Percentiles rank a stretch among this genome's conserved stretches.
phyloP scores from a whole-genome alignment of 2,113 vertebrate genomes.

The Dissostichus mawsoni region DNA sequence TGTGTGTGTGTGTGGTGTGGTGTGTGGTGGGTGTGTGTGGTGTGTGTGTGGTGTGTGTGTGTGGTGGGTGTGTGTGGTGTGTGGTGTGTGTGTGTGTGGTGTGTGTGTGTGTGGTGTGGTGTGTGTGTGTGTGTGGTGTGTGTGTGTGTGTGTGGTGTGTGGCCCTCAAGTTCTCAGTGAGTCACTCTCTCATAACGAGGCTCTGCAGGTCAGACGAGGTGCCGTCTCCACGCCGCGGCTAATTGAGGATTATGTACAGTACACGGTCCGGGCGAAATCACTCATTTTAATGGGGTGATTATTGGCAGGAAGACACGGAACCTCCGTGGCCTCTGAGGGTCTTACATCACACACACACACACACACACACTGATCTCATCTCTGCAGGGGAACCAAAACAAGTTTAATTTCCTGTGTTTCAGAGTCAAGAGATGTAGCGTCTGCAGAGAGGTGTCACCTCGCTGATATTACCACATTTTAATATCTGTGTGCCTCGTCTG shows the following conservation, averaged over 20 bases:
- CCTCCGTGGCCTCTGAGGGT: conserved; percentile 72
- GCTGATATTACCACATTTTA: conserved; percentile 65
- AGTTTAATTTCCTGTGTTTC: conserved; percentile 78
- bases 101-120: too few species aligned
- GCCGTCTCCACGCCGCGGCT: conserved; percentile 73
- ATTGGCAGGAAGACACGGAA: conserved; percentile 81
- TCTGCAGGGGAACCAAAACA: conserved; percentile 74
- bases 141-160: too few species aligned
- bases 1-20: too few species aligned
- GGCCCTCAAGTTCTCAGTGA: conserved; percentile 28
- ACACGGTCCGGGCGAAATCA: conserved; percentile 1
- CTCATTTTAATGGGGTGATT: conserved; percentile 66
- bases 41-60: too few species aligned
- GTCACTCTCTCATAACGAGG: conserved; percentile 72
- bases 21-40: too few species aligned
- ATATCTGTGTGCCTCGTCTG: conserved; percentile 6
- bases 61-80: too few species aligned
- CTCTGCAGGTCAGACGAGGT: conserved; percentile 74
- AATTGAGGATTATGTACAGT: conserved; percentile 57
- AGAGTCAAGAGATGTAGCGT: conserved; percentile 62
- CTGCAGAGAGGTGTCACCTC: neutral
- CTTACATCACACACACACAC: conserved; percentile 76
- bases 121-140: too few species aligned
- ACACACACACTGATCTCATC: conserved; percentile 79
- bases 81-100: too few species aligned